Conservation (phyloP, 2,888 invertebrate species). For the Hypomecis atomaria region DNA sequence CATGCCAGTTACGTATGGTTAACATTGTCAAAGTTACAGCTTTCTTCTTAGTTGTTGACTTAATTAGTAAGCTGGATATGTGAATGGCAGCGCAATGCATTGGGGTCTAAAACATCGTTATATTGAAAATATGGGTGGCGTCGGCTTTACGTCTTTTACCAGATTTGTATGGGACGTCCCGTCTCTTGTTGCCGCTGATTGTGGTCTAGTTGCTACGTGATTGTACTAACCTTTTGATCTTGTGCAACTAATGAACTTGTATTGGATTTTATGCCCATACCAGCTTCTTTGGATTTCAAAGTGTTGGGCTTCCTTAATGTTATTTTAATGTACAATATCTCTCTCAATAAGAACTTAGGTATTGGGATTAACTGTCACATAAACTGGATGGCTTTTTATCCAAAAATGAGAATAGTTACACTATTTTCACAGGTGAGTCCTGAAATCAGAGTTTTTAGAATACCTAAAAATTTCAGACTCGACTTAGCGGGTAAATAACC, state of each 20-base stretch:
- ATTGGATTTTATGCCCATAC: background rate
- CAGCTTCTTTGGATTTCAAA: too few relatives aligned
- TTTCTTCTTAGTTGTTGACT: slow-evolving; percentile 80
- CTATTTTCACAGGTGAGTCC: too few relatives aligned
- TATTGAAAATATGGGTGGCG: slow-evolving; percentile 78
- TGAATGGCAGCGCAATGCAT: slow-evolving; percentile 83
- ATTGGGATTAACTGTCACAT: too few relatives aligned
- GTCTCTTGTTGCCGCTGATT: slow-evolving; percentile 52
- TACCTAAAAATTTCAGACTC: too few relatives aligned
- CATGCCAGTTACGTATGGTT: slow-evolving; percentile 78
- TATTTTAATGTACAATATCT: too few relatives aligned
- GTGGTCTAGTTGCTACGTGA: slow-evolving; percentile 41
- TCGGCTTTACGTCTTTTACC: slow-evolving; percentile 53
- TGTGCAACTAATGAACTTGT: slow-evolving; percentile 32
- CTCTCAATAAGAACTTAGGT: too few relatives aligned
- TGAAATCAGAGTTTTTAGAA: too few relatives aligned
- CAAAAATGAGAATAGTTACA: too few relatives aligned
- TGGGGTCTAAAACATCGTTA: slow-evolving; percentile 77
- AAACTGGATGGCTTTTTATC: too few relatives aligned
- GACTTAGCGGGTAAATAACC: too few relatives aligned
- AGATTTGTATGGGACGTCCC: slow-evolving; percentile 56
- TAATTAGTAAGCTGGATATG: slow-evolving; percentile 84
- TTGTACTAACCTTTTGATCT: slow-evolving; percentile 26
- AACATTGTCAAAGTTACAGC: slow-evolving; percentile 83
- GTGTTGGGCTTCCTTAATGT: too few relatives aligned